Percentiles rank a stretch among this genome's conserved stretches.
Evolutionary conservation across 2,797 vertebrate genomes (phyloP).

Genomic region (Euthynnus affinis): DNA sequence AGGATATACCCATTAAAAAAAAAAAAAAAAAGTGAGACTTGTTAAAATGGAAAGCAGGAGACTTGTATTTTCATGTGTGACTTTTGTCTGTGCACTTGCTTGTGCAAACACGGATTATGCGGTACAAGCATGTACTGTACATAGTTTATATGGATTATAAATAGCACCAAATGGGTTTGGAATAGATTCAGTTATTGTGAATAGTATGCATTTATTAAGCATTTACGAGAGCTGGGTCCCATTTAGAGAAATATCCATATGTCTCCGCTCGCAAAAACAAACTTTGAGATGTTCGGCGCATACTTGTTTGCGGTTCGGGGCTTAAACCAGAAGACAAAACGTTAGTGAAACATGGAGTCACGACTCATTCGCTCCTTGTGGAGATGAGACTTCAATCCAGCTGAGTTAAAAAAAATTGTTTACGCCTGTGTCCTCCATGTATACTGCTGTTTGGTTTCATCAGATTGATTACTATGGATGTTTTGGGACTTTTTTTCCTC

Average conservation of each 20-base stretch:
- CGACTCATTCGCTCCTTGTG: slow-evolving; percentile 33
- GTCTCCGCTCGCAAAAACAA: slow-evolving; percentile 41
- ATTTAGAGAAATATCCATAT: slow-evolving; percentile 38
- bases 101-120: slow-evolving; percentile 63
- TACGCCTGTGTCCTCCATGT: slow-evolving; percentile 57
- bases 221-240: slow-evolving; percentile 52
- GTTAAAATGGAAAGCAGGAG: slow-evolving; percentile 68
- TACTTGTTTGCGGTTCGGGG: slow-evolving; percentile 39
- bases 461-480: slow-evolving; percentile 72
- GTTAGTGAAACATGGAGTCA: slow-evolving; percentile 44
- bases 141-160: slow-evolving; percentile 38
- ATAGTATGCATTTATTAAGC: slow-evolving; percentile 52
- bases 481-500: slow-evolving; percentile 46
- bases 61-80: slow-evolving; percentile 60
- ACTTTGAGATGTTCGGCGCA: slow-evolving; percentile 16
- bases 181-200: slow-evolving; percentile 47
- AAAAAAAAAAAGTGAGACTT: slow-evolving; percentile 69
- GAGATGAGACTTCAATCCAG: slow-evolving; percentile 48
- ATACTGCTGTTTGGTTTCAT: slow-evolving; percentile 61
- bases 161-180: slow-evolving; percentile 53
- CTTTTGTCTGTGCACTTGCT: slow-evolving; percentile 72
- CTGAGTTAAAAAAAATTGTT: slow-evolving; percentile 63
- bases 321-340: slow-evolving; percentile 53
- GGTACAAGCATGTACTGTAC: slow-evolving; percentile 39
- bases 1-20: slow-evolving; percentile 73